Base-by-base conservation (phyloP, 2,113 vertebrate genomes). In the Tylochromis polylepis region DNA sequence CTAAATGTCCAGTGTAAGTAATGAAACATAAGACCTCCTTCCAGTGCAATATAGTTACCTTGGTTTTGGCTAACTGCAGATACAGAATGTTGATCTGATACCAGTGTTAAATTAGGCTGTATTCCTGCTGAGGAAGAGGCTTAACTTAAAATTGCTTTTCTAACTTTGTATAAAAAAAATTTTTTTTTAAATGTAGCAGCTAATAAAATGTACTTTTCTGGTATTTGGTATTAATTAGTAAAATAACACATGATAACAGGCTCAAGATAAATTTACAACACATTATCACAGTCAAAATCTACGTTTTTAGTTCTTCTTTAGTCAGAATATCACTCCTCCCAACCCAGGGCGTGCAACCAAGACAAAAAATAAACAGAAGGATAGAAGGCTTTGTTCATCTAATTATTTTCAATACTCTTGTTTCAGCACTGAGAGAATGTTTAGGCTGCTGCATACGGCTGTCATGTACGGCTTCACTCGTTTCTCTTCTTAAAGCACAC, bases 1-100 rank as follows among this genome's bases (percentile, higher is more conserved):
- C 91, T 99, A 86, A 97, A 99, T 86, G 96, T 99, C 92, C 97
- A 98, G 51, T 99, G 98, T 99, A 96, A 98, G 98, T 99, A 4
- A 11, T 60, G 3, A 24, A 7, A 27, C 11, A 34, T 56, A 72
- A 27, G 2, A 7, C 18, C 5, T 72, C 38, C 22, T 38, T 83
- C 41, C 8, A 18, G 18, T 55, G 5, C 8, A 8, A 2, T 72
- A 72, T 16, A 72, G 41, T 18, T 70, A 72, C 22, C 22, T 46
- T 46, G 27, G 41, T 27, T 72, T 72, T 29, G 22, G 3, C 41
- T 72, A 11, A 49, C 41, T 72, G 67, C 67, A 72, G 15, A 72
- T 72, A 72, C 67, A 46, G 38, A 43, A 14, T 72, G 15, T 75
- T 22, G 41, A 5, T 75, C 3, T 75, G 46, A 29, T 75, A 29